Evolutionary conservation across 2,797 vertebrate species (phyloP).

Genomic region (Brotula barbata): DNA sequence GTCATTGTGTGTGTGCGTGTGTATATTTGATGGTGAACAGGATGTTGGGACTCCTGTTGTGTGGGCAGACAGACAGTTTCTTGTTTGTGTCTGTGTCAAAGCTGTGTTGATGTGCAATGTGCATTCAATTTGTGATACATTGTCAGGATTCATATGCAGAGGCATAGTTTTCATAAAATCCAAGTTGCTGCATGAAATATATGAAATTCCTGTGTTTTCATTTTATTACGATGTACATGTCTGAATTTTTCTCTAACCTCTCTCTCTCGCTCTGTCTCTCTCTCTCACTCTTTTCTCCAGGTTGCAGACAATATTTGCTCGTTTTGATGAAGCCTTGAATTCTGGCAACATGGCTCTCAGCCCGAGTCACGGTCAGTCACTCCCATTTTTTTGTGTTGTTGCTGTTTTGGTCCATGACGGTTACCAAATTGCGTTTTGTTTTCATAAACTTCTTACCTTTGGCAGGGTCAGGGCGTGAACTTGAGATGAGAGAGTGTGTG

Average conservation of each 20-base stretch:
- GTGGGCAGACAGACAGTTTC: slow-evolving; percentile 50
- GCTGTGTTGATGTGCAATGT: not conserved
- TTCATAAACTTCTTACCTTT: slow-evolving; percentile 15
- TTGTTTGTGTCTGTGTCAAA: not conserved
- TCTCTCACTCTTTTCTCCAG: slow-evolving; percentile 73
- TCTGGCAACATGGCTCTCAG: slow-evolving; percentile 93
- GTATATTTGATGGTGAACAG: slow-evolving; percentile 22
- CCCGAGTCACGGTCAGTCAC: slow-evolving; percentile 89
- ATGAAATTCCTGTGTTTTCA: too few relatives aligned
- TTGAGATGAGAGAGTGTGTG: not conserved
- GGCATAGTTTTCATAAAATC: not conserved
- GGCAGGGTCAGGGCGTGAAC: slow-evolving; percentile 6
- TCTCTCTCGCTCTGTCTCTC: slow-evolving; percentile 14
- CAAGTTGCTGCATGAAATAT: too few relatives aligned
- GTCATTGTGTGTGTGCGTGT: slow-evolving; percentile 1
- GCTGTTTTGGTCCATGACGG: slow-evolving; percentile 6
- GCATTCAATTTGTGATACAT: slow-evolving; percentile 7
- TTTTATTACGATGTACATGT: not conserved
- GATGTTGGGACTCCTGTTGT: slow-evolving; percentile 33
- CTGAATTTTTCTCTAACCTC: slow-evolving; percentile 27
- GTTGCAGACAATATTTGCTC: slow-evolving; percentile 90
- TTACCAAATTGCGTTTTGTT: slow-evolving; percentile 23
- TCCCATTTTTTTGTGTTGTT: slow-evolving; percentile 34
- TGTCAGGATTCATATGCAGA: not conserved
- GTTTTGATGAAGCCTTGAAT: slow-evolving; percentile 95